Evolutionary conservation across 2,888 invertebrate species (phyloP), one percentile per base, ranked within the genome.

Genomic region (Pachymerium ferrugineum): DNA sequence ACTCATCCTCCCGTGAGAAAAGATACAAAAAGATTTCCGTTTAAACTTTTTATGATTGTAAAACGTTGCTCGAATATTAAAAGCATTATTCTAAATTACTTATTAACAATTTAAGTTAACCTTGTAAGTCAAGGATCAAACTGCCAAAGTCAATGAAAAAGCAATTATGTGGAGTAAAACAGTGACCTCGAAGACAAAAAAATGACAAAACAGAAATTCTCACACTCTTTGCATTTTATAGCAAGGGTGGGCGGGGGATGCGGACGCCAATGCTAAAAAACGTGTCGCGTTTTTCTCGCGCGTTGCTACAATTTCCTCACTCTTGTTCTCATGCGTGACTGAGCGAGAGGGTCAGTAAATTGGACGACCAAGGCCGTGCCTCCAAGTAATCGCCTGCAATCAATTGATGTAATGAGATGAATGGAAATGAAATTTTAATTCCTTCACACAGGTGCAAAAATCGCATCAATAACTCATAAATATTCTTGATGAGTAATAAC

Each of bases 121-220:
- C 42, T 42, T 42, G 16, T n/a, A 42, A 47, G 16, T 47, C 47
- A 47, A 47, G 47, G 47, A n/a, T 47, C 47, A 19, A 16, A 10
- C 19, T 47, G 47, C 16, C 47, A 47, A 47, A 47, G 47, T 6
- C 47, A 47, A 47, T 19, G 47, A n/a, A 47, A 47, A 47, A 47
- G 47, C 47, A 47, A 47, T 47, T 47, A 47, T 22, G 47, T 47
- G 16, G 47, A 68, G 31, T 68, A 31, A 68, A 68, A 68, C 68
- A 29, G 68, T 10, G 68, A 68, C 31, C 29, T 31, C 68, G 31
- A 31, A 0, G 28, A 25, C 14, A 28, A 68, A 68, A 29, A 68
- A 68, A 68, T 16, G 8, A 68, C 68, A 29, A 68, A 29, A 14
- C 68, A 14, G 35, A 68, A 68, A 3, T 68, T 30, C 68, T 68